Conservation (phyloP, 2,888 invertebrate genomes). For the Apantesis nais region DNA sequence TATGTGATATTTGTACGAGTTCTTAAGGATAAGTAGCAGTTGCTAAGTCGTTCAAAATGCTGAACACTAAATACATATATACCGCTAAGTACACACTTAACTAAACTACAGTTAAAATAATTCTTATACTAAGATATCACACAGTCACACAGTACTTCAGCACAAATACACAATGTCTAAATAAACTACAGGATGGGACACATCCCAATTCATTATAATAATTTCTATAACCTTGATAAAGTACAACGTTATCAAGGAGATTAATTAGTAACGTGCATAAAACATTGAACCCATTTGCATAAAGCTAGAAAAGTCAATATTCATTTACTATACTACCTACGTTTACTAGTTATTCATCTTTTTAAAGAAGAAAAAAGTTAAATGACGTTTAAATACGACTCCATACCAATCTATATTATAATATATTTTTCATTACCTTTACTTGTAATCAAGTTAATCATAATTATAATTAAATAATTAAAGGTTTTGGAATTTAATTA, state of each 20-base stretch:
- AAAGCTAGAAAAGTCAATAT: background rate
- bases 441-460: background rate
- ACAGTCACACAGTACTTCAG: background rate
- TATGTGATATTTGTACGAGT: background rate
- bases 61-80: background rate
- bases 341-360: too few relatives aligned
- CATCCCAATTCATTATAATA: background rate
- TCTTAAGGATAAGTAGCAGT: background rate
- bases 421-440: too few relatives aligned
- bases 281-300: background rate
- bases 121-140: background rate
- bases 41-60: background rate
- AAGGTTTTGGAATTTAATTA: background rate
- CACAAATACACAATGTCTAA: background rate
- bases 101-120: background rate
- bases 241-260: background rate
- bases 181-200: background rate
- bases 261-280: background rate
- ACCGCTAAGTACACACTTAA: background rate
- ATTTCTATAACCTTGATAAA: background rate
- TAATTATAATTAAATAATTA: background rate
- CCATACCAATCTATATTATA: too few relatives aligned
- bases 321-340: too few relatives aligned
- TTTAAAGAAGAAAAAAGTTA: background rate
- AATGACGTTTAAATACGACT: too few relatives aligned